phyloP scores from a whole-genome alignment of 2,888 invertebrate species.

The Epirrhoe tristata region DNA sequence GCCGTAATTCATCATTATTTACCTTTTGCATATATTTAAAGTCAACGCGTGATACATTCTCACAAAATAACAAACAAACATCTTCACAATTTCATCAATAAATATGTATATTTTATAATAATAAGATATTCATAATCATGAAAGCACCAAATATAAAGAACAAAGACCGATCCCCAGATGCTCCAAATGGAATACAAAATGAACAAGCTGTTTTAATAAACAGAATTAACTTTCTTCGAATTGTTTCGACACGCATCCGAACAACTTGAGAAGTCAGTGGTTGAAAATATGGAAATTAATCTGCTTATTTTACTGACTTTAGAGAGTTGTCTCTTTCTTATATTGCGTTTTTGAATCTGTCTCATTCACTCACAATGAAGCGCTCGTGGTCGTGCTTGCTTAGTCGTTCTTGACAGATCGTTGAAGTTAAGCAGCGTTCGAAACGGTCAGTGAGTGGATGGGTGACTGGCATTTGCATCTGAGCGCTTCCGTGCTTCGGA shows the following conservation, averaged over 20 bases:
- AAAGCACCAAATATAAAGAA: not conserved
- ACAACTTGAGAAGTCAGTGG: constrained; percentile 1
- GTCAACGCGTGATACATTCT: not conserved
- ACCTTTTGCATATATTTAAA: no score
- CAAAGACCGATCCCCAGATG: constrained; percentile 5
- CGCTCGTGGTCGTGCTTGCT: no score
- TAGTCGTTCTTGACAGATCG: no score
- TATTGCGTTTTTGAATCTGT: no score
- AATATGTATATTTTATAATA: not conserved
- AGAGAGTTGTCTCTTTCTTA: not conserved
- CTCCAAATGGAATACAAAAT: constrained; percentile 6
- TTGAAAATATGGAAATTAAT: constrained; percentile 5
- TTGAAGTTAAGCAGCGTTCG: no score
- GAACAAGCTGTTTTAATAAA: constrained; percentile 4
- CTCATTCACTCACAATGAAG: no score
- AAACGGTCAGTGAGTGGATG: no score
- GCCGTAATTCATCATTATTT: no score
- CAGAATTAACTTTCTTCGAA: constrained; percentile 1
- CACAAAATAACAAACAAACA: not conserved
- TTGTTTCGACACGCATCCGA: constrained; percentile 9
- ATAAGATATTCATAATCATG: not conserved
- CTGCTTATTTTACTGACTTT: not conserved
- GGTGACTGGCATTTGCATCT: no score
- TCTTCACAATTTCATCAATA: no score
- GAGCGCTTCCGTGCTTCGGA: no score